Conservation (phyloP, 2,888 invertebrate species). For the Stramonita haemastoma region DNA sequence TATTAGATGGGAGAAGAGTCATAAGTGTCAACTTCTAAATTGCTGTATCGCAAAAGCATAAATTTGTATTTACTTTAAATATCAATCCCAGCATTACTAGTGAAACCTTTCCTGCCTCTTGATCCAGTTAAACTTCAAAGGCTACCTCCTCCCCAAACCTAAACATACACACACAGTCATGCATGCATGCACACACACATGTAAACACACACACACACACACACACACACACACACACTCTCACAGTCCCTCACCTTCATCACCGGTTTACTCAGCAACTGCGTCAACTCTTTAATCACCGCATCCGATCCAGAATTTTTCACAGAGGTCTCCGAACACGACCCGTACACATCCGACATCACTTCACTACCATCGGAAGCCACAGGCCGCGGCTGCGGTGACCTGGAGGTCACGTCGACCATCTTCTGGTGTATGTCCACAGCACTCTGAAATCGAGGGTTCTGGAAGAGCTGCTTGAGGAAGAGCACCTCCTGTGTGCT, state of each 20-base stretch:
- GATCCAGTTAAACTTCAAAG: too few relatives aligned
- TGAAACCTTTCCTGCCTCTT: too few relatives aligned
- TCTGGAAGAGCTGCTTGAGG: conserved; percentile 67
- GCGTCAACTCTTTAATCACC: conserved; percentile 58
- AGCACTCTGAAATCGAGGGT: conserved; percentile 70
- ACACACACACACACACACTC: background rate
- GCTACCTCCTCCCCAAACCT: too few relatives aligned
- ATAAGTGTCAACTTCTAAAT: too few relatives aligned
- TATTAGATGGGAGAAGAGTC: too few relatives aligned
- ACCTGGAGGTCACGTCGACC: conserved; percentile 61
- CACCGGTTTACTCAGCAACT: conserved; percentile 60
- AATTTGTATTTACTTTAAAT: too few relatives aligned
- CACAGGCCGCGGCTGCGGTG: conserved; percentile 60
- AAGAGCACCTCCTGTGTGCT: conserved; percentile 58
- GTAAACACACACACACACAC: background rate
- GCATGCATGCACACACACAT: too few relatives aligned
- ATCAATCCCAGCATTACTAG: too few relatives aligned
- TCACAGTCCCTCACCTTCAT: conserved; percentile 50
- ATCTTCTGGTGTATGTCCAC: conserved; percentile 69
- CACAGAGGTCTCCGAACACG: conserved; percentile 48
- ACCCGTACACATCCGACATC: conserved; percentile 55
- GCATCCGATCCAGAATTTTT: conserved; percentile 47
- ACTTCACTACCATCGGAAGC: conserved; percentile 57
- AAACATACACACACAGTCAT: too few relatives aligned
- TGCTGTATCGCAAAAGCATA: too few relatives aligned